Conservation (phyloP, 2,888 invertebrate genomes). For the Drosophila paranaensis region DNA sequence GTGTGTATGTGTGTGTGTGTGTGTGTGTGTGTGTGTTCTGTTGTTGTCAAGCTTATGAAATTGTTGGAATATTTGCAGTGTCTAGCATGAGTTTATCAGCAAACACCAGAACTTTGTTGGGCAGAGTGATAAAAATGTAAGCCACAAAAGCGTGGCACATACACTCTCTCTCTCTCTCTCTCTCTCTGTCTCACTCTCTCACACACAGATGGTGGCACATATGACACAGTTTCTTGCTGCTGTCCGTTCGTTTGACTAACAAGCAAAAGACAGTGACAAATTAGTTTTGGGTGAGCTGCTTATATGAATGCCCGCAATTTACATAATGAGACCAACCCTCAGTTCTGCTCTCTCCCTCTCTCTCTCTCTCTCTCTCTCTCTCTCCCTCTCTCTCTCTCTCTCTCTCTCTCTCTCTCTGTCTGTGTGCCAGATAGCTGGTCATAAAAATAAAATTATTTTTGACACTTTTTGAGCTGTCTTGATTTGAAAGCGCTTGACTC, state of each 20-base stretch:
- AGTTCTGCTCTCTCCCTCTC: slow-evolving; percentile 14
- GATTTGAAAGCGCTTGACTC: slow-evolving; percentile 53
- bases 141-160: slow-evolving; percentile 68
- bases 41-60: slow-evolving; percentile 66
- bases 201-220: slow-evolving; percentile 1
- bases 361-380: background rate
- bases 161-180: background rate
- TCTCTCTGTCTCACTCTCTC: background rate
- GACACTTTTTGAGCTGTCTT: slow-evolving; percentile 68
- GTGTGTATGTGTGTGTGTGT: background rate
- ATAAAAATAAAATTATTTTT: slow-evolving; percentile 71
- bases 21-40: slow-evolving; percentile 1
- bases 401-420: slow-evolving; percentile 8
- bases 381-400: background rate
- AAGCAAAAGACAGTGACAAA: slow-evolving; percentile 80
- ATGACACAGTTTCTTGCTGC: slow-evolving; percentile 38
- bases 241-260: slow-evolving; percentile 72
- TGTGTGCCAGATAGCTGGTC: slow-evolving; percentile 35
- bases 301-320: slow-evolving; percentile 79
- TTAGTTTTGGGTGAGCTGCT: slow-evolving; percentile 80
- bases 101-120: slow-evolving; percentile 41
- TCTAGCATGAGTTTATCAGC: slow-evolving; percentile 63
- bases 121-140: slow-evolving; percentile 77
- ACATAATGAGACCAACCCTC: slow-evolving; percentile 67
- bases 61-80: slow-evolving; percentile 62